These are phyloP conservation scores for Cardiocondyla obscurior DNA, from an alignment of 1,140 invertebrate species.

Conservation along the genomic window DNA sequence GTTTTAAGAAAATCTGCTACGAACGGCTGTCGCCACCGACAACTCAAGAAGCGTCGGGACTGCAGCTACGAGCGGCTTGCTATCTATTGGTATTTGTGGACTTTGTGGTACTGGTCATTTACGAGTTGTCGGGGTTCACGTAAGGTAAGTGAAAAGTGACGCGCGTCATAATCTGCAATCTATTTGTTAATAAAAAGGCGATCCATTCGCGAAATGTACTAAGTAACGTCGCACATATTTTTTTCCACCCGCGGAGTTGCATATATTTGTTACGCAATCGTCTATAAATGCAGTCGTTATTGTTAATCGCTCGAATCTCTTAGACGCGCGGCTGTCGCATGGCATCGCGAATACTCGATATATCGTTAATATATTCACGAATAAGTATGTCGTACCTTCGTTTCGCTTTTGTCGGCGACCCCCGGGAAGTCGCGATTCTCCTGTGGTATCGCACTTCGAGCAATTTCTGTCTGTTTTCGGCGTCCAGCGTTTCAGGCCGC, in stretches of 20 bases:
- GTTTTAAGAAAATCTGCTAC: too few relatives aligned
- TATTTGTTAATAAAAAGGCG: neutral
- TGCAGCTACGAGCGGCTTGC: too few relatives aligned
- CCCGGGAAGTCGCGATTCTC: neutral
- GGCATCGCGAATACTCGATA: neutral
- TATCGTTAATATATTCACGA: neutral
- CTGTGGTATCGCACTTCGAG: neutral
- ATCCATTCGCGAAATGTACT: constrained; percentile 21
- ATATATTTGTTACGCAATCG: neutral
- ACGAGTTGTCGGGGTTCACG: neutral
- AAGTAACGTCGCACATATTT: neutral
- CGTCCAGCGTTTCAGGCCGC: constrained; percentile 14
- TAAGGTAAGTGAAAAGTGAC: neutral
- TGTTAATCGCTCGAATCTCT: neutral
- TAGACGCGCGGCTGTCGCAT: neutral
- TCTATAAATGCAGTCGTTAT: neutral
- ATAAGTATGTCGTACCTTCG: neutral
- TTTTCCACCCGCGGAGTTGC: neutral
- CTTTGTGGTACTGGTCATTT: too few relatives aligned
- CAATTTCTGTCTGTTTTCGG: neutral
- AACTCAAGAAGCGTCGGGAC: too few relatives aligned
- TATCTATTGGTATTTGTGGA: too few relatives aligned
- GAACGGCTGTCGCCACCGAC: too few relatives aligned
- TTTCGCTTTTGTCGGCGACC: too few relatives aligned
- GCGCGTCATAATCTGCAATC: constrained; percentile 38